Evolutionary conservation across 2,113 vertebrate genomes (phyloP).

Genomic region (Panthera leo): DNA sequence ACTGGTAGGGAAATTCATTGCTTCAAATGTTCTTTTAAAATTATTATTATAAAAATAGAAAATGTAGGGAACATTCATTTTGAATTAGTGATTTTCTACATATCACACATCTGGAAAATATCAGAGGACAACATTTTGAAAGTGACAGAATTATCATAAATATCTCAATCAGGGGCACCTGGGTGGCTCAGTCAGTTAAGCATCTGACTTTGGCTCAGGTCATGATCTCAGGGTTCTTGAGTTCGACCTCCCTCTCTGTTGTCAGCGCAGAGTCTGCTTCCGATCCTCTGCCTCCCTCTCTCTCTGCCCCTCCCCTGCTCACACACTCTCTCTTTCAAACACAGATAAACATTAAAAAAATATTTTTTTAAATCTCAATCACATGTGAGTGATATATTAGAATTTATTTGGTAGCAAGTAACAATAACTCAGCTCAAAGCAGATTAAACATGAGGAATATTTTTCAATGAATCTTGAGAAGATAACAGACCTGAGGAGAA

Average conservation of each 20-base stretch:
- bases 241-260: no score
- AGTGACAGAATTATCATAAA: not conserved
- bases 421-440: slow-evolving; percentile 3
- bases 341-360: no score
- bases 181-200: no score
- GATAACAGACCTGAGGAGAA: not conserved
- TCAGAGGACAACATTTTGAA: not conserved
- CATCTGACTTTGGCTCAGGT: no score
- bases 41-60: not conserved
- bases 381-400: not conserved
- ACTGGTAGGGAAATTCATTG: not conserved
- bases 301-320: no score
- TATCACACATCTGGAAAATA: not conserved
- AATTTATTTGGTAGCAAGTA: not conserved
- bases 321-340: no score
- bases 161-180: not conserved
- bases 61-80: not conserved
- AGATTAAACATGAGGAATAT: not conserved
- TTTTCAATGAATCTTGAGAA: not conserved
- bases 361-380: not conserved
- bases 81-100: not conserved
- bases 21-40: not conserved
- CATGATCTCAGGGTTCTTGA: no score
- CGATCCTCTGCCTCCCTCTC: no score
- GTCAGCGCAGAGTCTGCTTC: no score